Conservation (phyloP, 2,113 vertebrate genomes). For the Sinocyclocheilus rhinocerous region DNA sequence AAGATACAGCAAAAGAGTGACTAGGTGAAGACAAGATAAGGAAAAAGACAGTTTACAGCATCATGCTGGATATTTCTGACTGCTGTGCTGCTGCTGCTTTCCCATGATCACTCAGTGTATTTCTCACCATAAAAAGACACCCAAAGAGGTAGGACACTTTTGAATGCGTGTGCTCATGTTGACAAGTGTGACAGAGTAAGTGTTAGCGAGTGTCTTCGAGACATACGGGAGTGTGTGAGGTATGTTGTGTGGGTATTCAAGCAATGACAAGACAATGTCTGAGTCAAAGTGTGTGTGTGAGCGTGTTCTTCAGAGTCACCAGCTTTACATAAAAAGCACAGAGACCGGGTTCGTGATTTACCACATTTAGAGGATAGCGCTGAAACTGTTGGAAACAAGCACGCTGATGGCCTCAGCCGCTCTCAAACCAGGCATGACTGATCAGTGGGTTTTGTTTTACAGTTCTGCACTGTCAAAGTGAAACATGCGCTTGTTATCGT, state of each 20-base stretch:
- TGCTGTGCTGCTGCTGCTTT: conserved; percentile 67
- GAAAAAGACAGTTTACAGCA: conserved; percentile 63
- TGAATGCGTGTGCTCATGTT: conserved; percentile 40
- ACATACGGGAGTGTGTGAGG: conserved; percentile 12
- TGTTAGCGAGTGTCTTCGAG: background rate
- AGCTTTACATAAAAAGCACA: background rate
- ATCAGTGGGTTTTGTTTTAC: background rate
- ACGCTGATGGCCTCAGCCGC: background rate
- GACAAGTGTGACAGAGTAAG: background rate
- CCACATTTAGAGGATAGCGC: background rate
- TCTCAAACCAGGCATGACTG: background rate
- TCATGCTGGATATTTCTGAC: conserved; percentile 75
- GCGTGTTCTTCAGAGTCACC: conserved; percentile 28
- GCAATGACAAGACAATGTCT: conserved; percentile 42
- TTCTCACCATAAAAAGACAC: conserved; percentile 69
- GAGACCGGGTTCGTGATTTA: background rate
- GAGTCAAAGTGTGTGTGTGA: conserved; percentile 24
- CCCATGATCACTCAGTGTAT: conserved; percentile 74
- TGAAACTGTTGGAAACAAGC: background rate
- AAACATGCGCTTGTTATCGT: background rate
- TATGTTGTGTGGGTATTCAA: conserved; percentile 34
- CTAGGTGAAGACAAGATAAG: conserved; percentile 42
- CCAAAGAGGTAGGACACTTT: conserved; percentile 74
- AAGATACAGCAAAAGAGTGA: conserved; percentile 40
- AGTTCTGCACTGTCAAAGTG: conserved; percentile 1